Conservation (phyloP, 2,113 vertebrate species). For the Mormoops blainvillei region DNA sequence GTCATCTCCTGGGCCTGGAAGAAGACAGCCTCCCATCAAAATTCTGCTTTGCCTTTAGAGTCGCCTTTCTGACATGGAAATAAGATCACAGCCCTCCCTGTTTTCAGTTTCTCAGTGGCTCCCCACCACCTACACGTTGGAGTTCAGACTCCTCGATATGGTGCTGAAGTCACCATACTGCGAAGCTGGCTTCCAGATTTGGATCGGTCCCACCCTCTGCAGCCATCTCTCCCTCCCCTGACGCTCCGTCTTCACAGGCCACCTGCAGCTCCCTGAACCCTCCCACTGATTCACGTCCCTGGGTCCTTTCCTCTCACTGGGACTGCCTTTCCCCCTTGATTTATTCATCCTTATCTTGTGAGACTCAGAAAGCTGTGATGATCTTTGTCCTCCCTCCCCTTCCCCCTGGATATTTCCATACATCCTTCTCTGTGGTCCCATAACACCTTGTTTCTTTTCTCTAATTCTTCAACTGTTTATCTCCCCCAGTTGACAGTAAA, state of each 20-base stretch:
- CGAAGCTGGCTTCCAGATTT: not conserved
- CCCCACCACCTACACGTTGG: not conserved
- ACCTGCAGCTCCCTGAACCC: not conserved
- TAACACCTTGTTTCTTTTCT: not conserved
- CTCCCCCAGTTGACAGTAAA: not conserved
- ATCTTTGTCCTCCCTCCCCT: not conserved
- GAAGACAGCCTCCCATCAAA: not conserved
- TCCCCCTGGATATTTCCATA: too few relatives aligned
- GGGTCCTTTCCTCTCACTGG: not conserved
- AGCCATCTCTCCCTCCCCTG: not conserved
- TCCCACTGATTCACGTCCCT: not conserved
- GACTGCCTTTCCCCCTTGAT: not conserved
- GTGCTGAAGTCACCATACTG: not conserved
- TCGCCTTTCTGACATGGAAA: not conserved
- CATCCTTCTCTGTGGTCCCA: not conserved
- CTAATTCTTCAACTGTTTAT: not conserved
- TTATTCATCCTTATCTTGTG: not conserved
- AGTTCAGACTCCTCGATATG: not conserved
- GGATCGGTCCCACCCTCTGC: accelerated
- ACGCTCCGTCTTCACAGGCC: not conserved
- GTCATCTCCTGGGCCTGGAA: not conserved
- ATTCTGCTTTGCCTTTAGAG: not conserved
- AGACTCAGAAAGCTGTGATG: not conserved
- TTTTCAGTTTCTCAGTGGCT: not conserved
- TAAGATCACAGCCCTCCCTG: not conserved